Conservation (phyloP, 2,113 vertebrate species). For the Anseranas semipalmata region DNA sequence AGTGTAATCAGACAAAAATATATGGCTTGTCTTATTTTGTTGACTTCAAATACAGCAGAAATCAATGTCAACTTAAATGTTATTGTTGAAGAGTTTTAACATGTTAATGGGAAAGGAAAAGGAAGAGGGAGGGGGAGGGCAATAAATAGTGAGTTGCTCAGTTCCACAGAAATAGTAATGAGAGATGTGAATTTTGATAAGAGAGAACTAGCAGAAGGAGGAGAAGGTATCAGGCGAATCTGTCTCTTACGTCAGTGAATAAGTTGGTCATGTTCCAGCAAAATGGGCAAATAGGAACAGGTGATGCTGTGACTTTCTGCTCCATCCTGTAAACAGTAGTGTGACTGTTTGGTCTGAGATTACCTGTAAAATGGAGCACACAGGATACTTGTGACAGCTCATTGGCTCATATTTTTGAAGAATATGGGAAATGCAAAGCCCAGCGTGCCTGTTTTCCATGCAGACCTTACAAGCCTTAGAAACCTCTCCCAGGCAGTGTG, state of each 20-base stretch:
- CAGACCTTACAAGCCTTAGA: neutral
- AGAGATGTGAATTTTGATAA: neutral
- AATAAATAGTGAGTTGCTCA: neutral
- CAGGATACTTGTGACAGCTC: neutral
- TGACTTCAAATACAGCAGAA: neutral
- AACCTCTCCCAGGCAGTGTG: neutral
- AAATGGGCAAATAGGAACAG: neutral
- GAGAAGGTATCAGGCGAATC: neutral
- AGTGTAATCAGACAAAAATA: neutral
- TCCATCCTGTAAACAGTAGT: neutral
- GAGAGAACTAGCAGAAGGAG: neutral
- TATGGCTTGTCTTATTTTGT: neutral
- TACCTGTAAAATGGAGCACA: neutral
- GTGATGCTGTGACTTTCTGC: neutral
- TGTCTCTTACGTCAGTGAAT: neutral
- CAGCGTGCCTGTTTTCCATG: neutral
- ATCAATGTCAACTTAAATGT: neutral
- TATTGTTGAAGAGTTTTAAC: neutral
- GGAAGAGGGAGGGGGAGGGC: neutral
- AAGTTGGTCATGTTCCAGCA: neutral
- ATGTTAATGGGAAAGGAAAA: neutral
- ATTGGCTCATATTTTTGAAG: neutral
- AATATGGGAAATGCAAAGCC: neutral
- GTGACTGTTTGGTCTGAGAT: neutral
- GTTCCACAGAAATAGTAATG: neutral